phyloP scores from a whole-genome alignment of 2,888 invertebrate species.

The Pandemis cinnamomeana region DNA sequence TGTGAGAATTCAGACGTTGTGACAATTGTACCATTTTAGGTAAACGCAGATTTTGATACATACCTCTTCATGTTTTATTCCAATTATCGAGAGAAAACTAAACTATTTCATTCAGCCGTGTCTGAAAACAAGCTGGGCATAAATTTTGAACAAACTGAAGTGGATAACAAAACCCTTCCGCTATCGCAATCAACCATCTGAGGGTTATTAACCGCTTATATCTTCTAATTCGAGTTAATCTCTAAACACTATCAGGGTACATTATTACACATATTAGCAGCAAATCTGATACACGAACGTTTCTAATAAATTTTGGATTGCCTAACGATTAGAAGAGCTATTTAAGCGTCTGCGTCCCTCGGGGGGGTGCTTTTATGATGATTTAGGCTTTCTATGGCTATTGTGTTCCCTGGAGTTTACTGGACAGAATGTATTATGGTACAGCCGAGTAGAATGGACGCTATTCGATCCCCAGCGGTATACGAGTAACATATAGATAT shows the following conservation, averaged over 20 bases:
- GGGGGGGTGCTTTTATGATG: background rate
- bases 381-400: no score
- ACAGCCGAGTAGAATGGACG: no score
- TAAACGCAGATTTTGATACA: no score
- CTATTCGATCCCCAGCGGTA: no score
- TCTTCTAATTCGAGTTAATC: background rate
- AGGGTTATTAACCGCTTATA: background rate
- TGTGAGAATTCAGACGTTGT: no score
- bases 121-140: background rate
- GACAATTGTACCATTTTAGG: no score
- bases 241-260: background rate
- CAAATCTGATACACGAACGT: background rate
- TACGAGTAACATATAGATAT: no score
- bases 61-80: no score
- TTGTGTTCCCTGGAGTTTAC: no score
- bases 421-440: background rate
- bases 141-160: background rate
- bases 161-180: constrained; percentile 1
- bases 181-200: background rate
- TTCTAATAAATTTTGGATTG: background rate
- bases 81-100: background rate
- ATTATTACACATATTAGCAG: background rate
- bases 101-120: background rate
- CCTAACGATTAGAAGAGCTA: background rate
- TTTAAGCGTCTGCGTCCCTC: background rate